Evolutionary conservation across 2,113 vertebrate genomes (phyloP), one percentile per base, ranked within the genome.

Genomic region (Pithys albifrons): DNA sequence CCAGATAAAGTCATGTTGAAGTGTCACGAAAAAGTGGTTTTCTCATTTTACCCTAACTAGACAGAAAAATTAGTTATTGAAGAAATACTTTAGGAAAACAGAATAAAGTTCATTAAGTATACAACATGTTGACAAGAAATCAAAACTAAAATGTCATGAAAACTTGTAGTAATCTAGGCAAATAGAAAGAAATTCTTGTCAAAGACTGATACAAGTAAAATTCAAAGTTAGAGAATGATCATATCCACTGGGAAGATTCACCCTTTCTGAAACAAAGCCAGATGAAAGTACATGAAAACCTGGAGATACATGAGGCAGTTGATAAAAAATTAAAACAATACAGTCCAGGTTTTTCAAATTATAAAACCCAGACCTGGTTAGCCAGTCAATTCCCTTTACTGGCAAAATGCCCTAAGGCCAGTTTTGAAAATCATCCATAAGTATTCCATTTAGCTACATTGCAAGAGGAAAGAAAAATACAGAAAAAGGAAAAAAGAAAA

Each of bases 331-430:
- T 76, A 66, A 80, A 95, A 73, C 75, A 89, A 90, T 39, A 90
- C 39, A 77, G 52, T 45, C 65, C 76, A 95, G 39, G 39, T 86
- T 93, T 97, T 96, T 95, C 41, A 84, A 55, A 92, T 95, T 92
- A 95, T 86, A 87, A 95, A 91, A 12, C 51, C 64, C 35, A 64
- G 73, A 29, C 51, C 55, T 81, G 35, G 80, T 84, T 84, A 95
- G 35, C 29, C 71, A 73, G 52, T 91, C 85, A 88, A 82, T 90
- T 88, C 76, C 51, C 48, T 88, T 88, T 95, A 74, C 12, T 96
- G 86, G 88, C 79, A 89, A 77, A 55, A 74, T 74, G 78, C 86
- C 76, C 76, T 74, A 64, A 71, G 70, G 84, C 55, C 71, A 57
- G 48, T 92, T 95, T 77, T 91, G 51, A 95, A 84, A 93, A 51